Evolutionary conservation across 2,888 invertebrate genomes (phyloP).

Genomic region (Lobophora halterata): DNA sequence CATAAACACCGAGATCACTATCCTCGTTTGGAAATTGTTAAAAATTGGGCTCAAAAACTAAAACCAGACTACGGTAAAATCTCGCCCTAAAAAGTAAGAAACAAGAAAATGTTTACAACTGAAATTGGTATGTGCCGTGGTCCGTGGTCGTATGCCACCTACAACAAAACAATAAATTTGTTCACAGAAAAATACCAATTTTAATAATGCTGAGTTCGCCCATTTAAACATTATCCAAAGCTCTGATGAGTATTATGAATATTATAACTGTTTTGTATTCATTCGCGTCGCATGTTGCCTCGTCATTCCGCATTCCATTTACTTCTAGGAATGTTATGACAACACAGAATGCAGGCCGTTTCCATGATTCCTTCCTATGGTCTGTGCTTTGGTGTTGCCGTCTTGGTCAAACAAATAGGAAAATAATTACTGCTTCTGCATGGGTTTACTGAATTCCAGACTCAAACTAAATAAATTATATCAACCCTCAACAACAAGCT

Average conservation of each 20-base stretch:
- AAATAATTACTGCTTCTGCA: not conserved
- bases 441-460: too few species aligned
- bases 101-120: too few species aligned
- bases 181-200: too few species aligned
- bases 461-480: too few species aligned
- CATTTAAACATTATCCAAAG: constrained; percentile 24
- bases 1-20: constrained; percentile 4
- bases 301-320: constrained; percentile 67
- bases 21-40: too few species aligned
- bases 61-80: too few species aligned
- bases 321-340: constrained; percentile 58
- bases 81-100: too few species aligned
- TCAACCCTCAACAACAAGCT: too few species aligned
- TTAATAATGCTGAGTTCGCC: constrained; percentile 4
- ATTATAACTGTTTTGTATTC: constrained; percentile 63
- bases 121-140: too few species aligned
- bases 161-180: too few species aligned
- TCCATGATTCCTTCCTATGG: constrained; percentile 10
- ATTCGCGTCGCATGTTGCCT: constrained; percentile 53
- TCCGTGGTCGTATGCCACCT: too few species aligned
- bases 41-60: too few species aligned
- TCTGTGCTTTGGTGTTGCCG: not conserved
- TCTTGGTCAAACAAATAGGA: not conserved
- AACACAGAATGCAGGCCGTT: constrained; percentile 27
- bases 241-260: constrained; percentile 34